A percentile compares a stretch with the other conserved stretches of the same genome.
Evolutionary conservation across 2,113 vertebrate genomes (phyloP).

Genomic region (Cephalophus harveyi): DNA sequence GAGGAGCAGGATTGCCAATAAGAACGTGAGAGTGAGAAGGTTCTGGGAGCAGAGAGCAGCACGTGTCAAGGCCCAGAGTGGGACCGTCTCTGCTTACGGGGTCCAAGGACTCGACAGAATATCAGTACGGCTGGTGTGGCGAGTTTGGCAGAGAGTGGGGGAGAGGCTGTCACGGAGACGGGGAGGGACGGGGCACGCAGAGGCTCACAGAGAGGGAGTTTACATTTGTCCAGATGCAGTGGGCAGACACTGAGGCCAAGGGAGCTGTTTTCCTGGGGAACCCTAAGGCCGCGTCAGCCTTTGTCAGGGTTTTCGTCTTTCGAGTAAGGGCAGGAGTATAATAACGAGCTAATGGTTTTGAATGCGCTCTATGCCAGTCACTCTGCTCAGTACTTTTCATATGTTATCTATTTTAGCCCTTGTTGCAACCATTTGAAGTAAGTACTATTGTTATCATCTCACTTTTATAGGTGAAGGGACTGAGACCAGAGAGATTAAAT

Average conservation of each 20-base stretch:
- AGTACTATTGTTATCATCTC: not conserved
- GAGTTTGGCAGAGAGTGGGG: rapidly evolving
- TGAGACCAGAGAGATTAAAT: not conserved
- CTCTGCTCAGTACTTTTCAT: not conserved
- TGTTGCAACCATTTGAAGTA: not conserved
- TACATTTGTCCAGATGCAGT: not conserved
- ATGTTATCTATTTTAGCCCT: not conserved
- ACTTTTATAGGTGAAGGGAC: not conserved
- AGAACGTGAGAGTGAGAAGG: not conserved
- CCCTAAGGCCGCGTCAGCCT: not conserved
- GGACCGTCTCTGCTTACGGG: rapidly evolving
- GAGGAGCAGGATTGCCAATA: not conserved
- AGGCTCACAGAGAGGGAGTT: not conserved
- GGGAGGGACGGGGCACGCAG: rapidly evolving
- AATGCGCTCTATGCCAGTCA: not conserved
- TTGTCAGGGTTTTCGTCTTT: not conserved
- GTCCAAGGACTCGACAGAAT: too few relatives aligned
- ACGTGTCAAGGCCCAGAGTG: not conserved
- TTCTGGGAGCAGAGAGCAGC: not conserved
- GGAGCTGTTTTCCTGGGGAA: not conserved
- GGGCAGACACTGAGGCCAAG: not conserved
- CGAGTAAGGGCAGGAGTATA: not conserved
- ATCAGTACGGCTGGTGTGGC: not conserved
- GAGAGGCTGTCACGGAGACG: too few relatives aligned
- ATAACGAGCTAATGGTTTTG: not conserved